A percentile compares a stretch with the other conserved stretches of the same genome.
Evolutionary conservation across 2,113 vertebrate species (phyloP).

Genomic region (Neoarius graeffei): DNA sequence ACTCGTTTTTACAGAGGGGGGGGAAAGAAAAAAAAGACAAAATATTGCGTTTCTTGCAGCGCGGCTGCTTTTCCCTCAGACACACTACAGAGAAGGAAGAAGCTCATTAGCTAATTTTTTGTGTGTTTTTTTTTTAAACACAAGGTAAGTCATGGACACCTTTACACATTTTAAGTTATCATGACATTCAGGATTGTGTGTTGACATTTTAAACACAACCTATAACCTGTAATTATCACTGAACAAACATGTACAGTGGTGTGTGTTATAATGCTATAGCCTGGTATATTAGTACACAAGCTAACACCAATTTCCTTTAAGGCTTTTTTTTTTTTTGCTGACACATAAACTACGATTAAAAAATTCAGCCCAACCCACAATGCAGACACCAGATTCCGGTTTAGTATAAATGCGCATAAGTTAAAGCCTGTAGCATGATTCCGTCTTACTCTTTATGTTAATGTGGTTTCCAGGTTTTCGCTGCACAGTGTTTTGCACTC

Average conservation of each 20-base stretch:
- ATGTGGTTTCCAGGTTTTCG: conserved; percentile 16
- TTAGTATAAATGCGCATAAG: conserved; percentile 38
- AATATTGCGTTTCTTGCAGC: not conserved
- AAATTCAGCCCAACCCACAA: conserved; percentile 11
- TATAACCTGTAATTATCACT: not conserved
- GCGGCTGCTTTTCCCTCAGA: not conserved
- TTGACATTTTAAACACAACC: not conserved
- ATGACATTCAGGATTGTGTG: not conserved
- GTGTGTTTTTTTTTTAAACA: not conserved
- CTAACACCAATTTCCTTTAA: not conserved
- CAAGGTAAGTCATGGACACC: not conserved
- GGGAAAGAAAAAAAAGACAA: not conserved
- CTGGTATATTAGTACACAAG: not conserved
- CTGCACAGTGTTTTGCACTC: not conserved
- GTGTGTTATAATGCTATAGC: not conserved
- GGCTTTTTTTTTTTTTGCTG: not conserved
- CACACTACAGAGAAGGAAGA: not conserved
- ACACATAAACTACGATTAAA: not conserved
- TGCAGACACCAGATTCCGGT: conserved; percentile 2
- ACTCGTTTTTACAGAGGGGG: not conserved
- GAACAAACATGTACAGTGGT: conserved; percentile 18
- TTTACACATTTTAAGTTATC: not conserved
- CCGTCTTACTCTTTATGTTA: not conserved
- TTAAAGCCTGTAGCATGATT: conserved; percentile 8
- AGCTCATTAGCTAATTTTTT: not conserved